A percentile compares a stretch with the other conserved stretches of the same genome.
These are phyloP conservation scores for Philonicus albiceps DNA, from an alignment of 2,888 invertebrate species.

Conservation along the genomic window DNA sequence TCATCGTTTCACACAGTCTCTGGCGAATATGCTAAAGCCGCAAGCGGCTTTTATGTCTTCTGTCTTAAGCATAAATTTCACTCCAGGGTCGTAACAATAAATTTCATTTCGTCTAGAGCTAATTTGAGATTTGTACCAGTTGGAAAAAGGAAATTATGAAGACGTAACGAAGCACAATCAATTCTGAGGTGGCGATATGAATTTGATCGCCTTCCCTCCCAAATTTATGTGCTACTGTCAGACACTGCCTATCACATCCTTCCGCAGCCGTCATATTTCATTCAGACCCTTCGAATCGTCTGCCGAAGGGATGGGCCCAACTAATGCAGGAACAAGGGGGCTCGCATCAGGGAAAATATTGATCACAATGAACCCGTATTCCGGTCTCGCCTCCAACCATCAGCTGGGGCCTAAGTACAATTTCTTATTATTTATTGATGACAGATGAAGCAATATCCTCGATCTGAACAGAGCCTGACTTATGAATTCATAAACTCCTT, in stretches of 20 bases:
- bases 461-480: background rate
- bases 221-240: constrained; percentile 9
- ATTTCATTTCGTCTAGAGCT: background rate
- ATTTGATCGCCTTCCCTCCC: background rate
- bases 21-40: background rate
- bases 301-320: background rate
- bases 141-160: constrained; percentile 15
- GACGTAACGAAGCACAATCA: background rate
- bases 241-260: constrained; percentile 24
- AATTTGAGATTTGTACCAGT: constrained; percentile 1
- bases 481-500: background rate
- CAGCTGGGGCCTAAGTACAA: background rate
- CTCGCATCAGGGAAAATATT: background rate
- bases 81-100: background rate
- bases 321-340: background rate
- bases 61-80: background rate
- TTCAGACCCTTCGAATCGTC: background rate
- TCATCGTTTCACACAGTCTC: background rate
- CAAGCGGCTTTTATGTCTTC: background rate
- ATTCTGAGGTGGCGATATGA: constrained; percentile 1
- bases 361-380: background rate
- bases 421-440: background rate
- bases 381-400: background rate
- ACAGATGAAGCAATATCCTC: background rate
- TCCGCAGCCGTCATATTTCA: constrained; percentile 12